Base-by-base conservation (phyloP, 2,888 invertebrate species). In the Coremacera marginata region DNA sequence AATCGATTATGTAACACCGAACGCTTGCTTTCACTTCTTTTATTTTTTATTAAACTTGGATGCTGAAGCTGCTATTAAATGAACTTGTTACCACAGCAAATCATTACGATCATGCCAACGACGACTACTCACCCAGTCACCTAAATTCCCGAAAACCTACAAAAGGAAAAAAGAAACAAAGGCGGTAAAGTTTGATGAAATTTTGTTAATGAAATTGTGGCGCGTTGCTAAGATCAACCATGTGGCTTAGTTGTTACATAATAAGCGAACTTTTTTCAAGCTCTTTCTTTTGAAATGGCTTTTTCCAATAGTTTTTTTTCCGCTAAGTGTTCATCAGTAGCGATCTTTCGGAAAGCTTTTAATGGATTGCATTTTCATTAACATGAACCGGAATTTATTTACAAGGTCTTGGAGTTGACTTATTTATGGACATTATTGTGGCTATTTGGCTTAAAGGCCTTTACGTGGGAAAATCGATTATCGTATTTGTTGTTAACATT, bases 201-300 rank as follows among this genome's bases (percentile, higher is more conserved):
- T 85, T 82, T 85, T 75, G 85, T 85, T 85, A 85, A 85, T 85
- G 85, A 85, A 85, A 84, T 84, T 86, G 80, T 82, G 84, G 63
- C 31, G 31, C 19, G 16, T 9, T 44, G 7, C 8, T 8, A 52
- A 68, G 31, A 34, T 51, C 9, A 57, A 44, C 49, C 27, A 44
- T 34, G n/a, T 63, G 37, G 63, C 51, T 51, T 3, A 49, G 25
- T 9, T 22, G 62, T 73, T 73, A 16, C 37, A 71, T 57, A 57
- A 63, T 44, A 60, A 27, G 49, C 51, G n/a, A n/a, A 63, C 25
- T 52, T 25, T 27, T 63, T 27, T 62, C 63, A 34, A 65, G 60
- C 34, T 62, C 14, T 62, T 62, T 49, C 52, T 22, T 52, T n/a
- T 63, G n/a, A 27, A 51, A 25, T 49, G 44, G 16, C 14, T 27